These are phyloP conservation scores for Noctua pronuba DNA, from an alignment of 2,888 invertebrate genomes.

Conservation along the genomic window DNA sequence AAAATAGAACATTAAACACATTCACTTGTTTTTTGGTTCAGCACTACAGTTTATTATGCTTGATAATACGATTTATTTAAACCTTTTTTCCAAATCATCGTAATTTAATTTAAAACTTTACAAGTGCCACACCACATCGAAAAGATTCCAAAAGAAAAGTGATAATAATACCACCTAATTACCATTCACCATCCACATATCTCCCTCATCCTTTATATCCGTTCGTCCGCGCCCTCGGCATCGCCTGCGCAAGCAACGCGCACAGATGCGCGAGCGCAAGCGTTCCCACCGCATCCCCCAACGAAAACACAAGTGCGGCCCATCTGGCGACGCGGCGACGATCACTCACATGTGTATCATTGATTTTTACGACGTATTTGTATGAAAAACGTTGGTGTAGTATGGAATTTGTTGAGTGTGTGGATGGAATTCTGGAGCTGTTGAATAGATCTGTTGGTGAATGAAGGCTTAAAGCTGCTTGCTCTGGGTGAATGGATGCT, in stretches of 20 bases:
- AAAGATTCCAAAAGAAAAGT: conserved; percentile 5
- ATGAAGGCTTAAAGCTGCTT: background rate
- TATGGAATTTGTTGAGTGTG: conserved; percentile 25
- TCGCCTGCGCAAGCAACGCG: conserved; percentile 45
- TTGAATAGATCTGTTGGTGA: conserved; percentile 9
- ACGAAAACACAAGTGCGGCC: conserved; percentile 81
- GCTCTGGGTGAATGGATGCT: background rate
- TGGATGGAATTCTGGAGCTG: conserved; percentile 5
- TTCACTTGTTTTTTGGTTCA: background rate
- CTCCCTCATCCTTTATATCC: conserved; percentile 61
- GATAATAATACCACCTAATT: conserved; percentile 48
- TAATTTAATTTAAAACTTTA: background rate
- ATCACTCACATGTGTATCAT: conserved; percentile 77
- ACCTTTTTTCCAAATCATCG: background rate
- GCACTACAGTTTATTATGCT: background rate
- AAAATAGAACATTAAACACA: background rate
- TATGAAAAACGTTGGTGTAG: conserved; percentile 44
- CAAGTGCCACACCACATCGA: background rate
- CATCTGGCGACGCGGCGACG: conserved; percentile 84
- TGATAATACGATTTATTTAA: too few relatives aligned
- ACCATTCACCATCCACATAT: conserved; percentile 20
- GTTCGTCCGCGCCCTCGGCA: conserved; percentile 49
- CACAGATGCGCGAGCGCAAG: conserved; percentile 60
- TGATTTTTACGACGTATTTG: conserved; percentile 64
- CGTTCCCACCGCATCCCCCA: conserved; percentile 83